Evolutionary conservation across 2,888 invertebrate genomes (phyloP).

Genomic region (Alviniconcha strummeri): DNA sequence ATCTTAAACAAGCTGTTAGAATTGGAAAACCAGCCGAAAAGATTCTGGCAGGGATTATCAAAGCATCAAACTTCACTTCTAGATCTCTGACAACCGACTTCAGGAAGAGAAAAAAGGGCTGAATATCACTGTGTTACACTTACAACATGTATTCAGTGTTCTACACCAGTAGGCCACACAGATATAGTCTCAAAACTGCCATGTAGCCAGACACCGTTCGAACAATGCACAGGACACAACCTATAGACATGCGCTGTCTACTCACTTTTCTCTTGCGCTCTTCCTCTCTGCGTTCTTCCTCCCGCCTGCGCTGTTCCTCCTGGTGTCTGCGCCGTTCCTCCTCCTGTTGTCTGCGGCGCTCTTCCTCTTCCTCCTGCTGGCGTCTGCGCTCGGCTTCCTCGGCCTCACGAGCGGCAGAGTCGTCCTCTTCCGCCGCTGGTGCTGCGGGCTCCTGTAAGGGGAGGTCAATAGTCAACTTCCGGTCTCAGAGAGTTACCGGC

Average conservation of each 20-base stretch:
- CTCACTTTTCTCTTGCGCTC: conserved; percentile 30
- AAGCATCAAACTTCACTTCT: no score
- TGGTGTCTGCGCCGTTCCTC: conserved; percentile 38
- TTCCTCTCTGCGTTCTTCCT: conserved; percentile 26
- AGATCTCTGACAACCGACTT: no score
- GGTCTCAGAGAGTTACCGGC: conserved; percentile 12
- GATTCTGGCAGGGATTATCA: no score
- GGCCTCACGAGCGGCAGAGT: conserved; percentile 91
- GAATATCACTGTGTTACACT: no score
- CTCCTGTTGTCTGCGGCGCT: conserved; percentile 43
- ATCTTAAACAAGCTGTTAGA: no score
- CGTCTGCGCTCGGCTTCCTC: conserved; percentile 99
- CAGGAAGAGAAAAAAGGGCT: no score
- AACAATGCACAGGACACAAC: no score
- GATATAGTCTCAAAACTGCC: no score
- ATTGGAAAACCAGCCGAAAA: no score
- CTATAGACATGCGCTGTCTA: neutral
- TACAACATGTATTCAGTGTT: no score
- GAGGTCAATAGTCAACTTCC: conserved; percentile 17
- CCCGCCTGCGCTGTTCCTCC: conserved; percentile 20
- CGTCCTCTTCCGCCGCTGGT: conserved; percentile 80
- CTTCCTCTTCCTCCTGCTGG: conserved; percentile 95
- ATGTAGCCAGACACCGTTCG: no score
- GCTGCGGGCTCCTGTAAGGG: conserved; percentile 31
- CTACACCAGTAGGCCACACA: no score